Conservation (phyloP, 2,888 invertebrate species). For the Ormyrus thymus region DNA sequence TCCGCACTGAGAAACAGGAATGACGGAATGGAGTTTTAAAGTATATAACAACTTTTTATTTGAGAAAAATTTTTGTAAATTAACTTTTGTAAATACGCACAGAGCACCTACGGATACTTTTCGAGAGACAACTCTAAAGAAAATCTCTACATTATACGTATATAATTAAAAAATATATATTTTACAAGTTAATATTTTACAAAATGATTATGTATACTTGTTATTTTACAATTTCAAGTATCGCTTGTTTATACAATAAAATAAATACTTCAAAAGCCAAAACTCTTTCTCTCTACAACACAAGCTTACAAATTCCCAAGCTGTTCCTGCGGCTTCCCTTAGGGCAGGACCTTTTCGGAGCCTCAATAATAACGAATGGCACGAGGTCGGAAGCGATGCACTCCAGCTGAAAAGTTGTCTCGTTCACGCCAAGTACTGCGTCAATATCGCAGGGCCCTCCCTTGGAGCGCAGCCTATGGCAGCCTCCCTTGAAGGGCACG, state of each 20-base stretch:
- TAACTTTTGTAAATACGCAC: slow-evolving; percentile 51
- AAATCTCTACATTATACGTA: not conserved
- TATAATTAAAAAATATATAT: slow-evolving; percentile 27
- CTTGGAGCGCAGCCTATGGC: slow-evolving; percentile 74
- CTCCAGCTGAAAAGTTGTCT: slow-evolving; percentile 77
- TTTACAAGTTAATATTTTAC: slow-evolving; percentile 42
- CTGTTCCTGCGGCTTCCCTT: slow-evolving; percentile 63
- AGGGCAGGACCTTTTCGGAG: slow-evolving; percentile 63
- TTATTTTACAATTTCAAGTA: slow-evolving; percentile 41
- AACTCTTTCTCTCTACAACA: not conserved
- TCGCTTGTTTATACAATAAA: slow-evolving; percentile 40
- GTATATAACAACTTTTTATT: slow-evolving; percentile 31
- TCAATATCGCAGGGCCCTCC: slow-evolving; percentile 76
- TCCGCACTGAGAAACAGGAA: slow-evolving; percentile 1
- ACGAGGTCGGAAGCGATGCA: slow-evolving; percentile 71
- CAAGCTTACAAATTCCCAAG: slow-evolving; percentile 61
- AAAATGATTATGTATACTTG: slow-evolving; percentile 38
- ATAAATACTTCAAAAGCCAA: slow-evolving; percentile 22
- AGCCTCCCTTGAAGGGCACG: slow-evolving; percentile 75
- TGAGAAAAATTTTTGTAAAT: slow-evolving; percentile 44
- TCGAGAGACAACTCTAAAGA: slow-evolving; percentile 19
- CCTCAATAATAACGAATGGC: slow-evolving; percentile 62
- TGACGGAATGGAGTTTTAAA: slow-evolving; percentile 4
- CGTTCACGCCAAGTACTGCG: slow-evolving; percentile 79
- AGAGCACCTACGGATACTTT: slow-evolving; percentile 26